Evolutionary conservation across 2,113 vertebrate species (phyloP), one percentile per base, ranked within the genome.

Genomic region (Clupea harengus): DNA sequence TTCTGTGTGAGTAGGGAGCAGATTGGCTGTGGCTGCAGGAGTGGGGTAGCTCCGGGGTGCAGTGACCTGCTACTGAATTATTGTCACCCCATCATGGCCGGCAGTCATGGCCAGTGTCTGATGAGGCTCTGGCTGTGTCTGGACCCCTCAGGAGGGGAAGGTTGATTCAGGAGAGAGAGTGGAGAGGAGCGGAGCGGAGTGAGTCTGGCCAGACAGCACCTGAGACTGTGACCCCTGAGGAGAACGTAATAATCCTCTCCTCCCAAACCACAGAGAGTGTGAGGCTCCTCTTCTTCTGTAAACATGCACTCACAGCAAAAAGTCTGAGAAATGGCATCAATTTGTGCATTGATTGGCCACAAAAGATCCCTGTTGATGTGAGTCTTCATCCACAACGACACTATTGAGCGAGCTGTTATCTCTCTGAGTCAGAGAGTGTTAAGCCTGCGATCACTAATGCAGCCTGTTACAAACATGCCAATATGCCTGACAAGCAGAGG

Each of bases 291-390:
- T 11, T 39, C 28, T 15, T 4, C 72, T 39, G 54, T 22, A 60
- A 60, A 22, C 54, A 60, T 22, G 20, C 18, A 6, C 54, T 22
- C 18, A 22, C 54, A 60, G 54, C 28, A 78, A 78, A 75, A 39
- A 39, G 28, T 39, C 32, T 32, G 72, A 78, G 25, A 78, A 78
- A 78, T 78, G 2, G 28, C 72, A 78, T 39, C 72, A 39, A 78
- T 78, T 78, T 78, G 72, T 28, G 2, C 28, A 78, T 78, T 78
- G 72, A 78, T 78, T 78, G 72, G 72, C 72, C 32, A 78, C 72
- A 10, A 13, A 3, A 78, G 72, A 78, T 78, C 72, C 32, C 25
- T 32, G 32, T 78, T 78, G 25, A 39, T 78, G 72, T 32, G 72
- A 39, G 25, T 78, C 72, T 39, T 78, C 72, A 78, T 78, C 72